These are phyloP conservation scores for Meloidogyne floridensis DNA, from an alignment of 1,140 invertebrate species.

Conservation along the genomic window DNA sequence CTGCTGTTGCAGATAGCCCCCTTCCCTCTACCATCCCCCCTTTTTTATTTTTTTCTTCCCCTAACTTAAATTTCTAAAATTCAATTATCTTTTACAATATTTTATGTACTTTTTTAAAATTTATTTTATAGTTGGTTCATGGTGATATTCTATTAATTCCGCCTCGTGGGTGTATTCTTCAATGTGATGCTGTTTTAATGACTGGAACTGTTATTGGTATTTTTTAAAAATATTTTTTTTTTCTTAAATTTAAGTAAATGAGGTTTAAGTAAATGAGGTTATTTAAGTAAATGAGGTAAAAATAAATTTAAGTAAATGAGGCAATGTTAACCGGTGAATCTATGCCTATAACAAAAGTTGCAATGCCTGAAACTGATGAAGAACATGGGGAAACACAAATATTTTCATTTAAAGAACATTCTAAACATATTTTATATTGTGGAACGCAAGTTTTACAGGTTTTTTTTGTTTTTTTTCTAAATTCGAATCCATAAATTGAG, in stretches of 20 bases:
- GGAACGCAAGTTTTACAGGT: slow-evolving; percentile 88
- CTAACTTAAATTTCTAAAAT: no score
- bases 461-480: neutral
- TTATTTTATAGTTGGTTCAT: slow-evolving; percentile 74
- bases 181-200: slow-evolving; percentile 84
- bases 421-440: slow-evolving; percentile 85
- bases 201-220: slow-evolving; percentile 79
- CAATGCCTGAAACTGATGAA: slow-evolving; percentile 74
- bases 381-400: slow-evolving; percentile 67
- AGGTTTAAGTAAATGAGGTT: slow-evolving; percentile 82
- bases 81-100: no score
- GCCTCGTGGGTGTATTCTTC: slow-evolving; percentile 80
- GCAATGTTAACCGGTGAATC: slow-evolving; percentile 74
- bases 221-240: no score
- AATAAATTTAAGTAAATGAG: slow-evolving; percentile 76
- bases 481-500: no score
- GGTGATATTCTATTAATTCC: slow-evolving; percentile 86
- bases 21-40: no score
- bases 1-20: no score
- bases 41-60: no score
- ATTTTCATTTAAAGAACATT: slow-evolving; percentile 74
- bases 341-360: slow-evolving; percentile 72
- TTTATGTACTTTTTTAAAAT: no score
- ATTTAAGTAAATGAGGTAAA: slow-evolving; percentile 79
- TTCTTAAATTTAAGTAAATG: slow-evolving; percentile 75